Conservation (phyloP, 2,797 vertebrate genomes). For the Labeo calbasu region DNA sequence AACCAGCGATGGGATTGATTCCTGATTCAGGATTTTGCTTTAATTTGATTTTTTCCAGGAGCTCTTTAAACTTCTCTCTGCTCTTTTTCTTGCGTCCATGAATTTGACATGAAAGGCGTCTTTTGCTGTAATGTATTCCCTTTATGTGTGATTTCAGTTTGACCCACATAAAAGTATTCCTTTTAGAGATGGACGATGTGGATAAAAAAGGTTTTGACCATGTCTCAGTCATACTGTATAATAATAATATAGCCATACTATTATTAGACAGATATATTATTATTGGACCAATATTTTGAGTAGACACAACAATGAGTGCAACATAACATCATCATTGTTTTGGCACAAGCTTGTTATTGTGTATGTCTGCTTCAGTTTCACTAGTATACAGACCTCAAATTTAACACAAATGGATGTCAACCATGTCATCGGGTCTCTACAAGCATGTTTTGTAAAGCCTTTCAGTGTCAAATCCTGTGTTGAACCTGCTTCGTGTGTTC, state of each 20-base stretch:
- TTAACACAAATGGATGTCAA: background rate
- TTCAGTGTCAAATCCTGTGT: constrained; percentile 16
- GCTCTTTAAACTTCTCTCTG: constrained; percentile 20
- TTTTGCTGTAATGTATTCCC: background rate
- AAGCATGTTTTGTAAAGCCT: constrained; percentile 15
- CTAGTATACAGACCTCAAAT: too few species aligned
- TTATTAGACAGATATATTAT: background rate
- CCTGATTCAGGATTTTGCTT: constrained; percentile 21
- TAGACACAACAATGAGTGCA: background rate
- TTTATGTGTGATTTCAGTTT: background rate
- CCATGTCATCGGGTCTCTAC: background rate
- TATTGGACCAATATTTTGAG: background rate
- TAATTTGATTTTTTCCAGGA: constrained; percentile 39
- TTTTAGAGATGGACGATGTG: background rate
- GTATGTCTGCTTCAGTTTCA: background rate
- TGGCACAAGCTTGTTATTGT: too few species aligned
- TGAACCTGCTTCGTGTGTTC: background rate
- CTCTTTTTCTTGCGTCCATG: constrained; percentile 53
- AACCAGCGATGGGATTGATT: constrained; percentile 29
- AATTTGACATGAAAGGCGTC: constrained; percentile 46
- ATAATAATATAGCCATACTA: too few species aligned
- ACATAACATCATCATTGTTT: background rate
- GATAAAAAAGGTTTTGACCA: background rate
- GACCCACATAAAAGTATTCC: background rate
- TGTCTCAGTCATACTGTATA: too few species aligned